A percentile compares a stretch with the other conserved stretches of the same genome.
Conservation (phyloP, 1,140 invertebrate species). For the Pseudomyrmex gracilis region DNA sequence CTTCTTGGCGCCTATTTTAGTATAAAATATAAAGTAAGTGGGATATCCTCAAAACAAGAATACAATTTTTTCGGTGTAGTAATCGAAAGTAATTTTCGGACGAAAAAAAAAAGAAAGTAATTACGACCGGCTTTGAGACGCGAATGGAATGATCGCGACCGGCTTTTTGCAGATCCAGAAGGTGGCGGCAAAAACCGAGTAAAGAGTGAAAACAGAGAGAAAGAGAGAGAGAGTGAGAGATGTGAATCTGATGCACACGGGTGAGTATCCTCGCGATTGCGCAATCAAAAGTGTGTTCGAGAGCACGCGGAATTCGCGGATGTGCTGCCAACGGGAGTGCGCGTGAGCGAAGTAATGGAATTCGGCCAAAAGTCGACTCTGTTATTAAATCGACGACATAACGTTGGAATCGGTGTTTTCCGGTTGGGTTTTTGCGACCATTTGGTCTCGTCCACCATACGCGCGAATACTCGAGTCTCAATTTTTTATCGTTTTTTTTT, state of each 20-base stretch:
- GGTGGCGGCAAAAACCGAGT: not conserved
- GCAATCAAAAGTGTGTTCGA: slow-evolving; percentile 16
- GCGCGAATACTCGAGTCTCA: too few relatives aligned
- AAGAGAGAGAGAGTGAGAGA: not conserved
- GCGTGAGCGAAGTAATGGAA: slow-evolving; percentile 40
- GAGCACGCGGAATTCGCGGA: slow-evolving; percentile 41
- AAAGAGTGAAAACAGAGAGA: not conserved
- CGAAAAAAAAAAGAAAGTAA: slow-evolving; percentile 5
- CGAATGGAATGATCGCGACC: not conserved
- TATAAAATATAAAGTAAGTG: too few relatives aligned
- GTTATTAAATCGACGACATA: slow-evolving; percentile 58
- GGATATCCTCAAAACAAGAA: too few relatives aligned
- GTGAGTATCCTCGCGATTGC: slow-evolving; percentile 37
- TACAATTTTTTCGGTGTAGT: too few relatives aligned
- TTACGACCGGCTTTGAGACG: not conserved
- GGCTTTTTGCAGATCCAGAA: not conserved
- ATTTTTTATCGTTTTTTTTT: too few relatives aligned
- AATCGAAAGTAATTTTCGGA: slow-evolving; percentile 7
- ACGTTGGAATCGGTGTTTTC: not conserved
- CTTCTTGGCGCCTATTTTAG: too few relatives aligned
- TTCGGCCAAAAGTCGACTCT: slow-evolving; percentile 54
- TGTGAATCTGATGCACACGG: not conserved
- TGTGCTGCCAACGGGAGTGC: slow-evolving; percentile 32
- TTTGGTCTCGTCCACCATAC: too few relatives aligned
- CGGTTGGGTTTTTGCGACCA: too few relatives aligned